Base-by-base conservation (phyloP, 2,888 invertebrate species). In the Andrena camellia region DNA sequence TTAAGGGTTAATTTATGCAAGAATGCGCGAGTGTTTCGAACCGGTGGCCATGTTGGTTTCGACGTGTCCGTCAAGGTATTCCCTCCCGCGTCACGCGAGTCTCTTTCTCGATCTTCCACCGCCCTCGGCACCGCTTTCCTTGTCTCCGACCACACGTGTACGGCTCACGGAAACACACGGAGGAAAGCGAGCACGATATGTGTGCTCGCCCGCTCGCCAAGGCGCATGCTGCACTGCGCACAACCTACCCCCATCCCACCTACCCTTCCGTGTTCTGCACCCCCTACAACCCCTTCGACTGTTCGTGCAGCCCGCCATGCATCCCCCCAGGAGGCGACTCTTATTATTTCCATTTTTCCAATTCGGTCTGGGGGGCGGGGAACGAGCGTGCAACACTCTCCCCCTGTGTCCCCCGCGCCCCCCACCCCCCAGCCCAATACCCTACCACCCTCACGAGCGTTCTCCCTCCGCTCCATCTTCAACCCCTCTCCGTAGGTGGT, bases 281-380 rank as follows among this genome's bases (percentile, higher is more conserved):
- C 82, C 87, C 77, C 85, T 57, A 75, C 83, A 71, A 84, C 84
- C 81, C 78, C 78, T 81, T 74, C 23, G 78, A 62, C 67, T 66
- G 82, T 68, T 83, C 83, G 83, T 82, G 82, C 73, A 82, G 60
- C 83, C 81, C 87, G 86, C 87, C 90, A 83, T 89, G 88, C 89
- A 88, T 87, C 89, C 86, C 88, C 89, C 81, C 52, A 86, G 83
- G 86, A 89, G 89, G 86, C 87, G 90, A 91, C 91, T 92, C 92
- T 93, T 93, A 93, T 93, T 93, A 93, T 93, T 93, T 93, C 91
- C 93, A 93, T 93, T 93, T 93, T 93, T 93, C 92, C 93, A 92
- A 93, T 93, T 93, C 93, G 88, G 90, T 93, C 91, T 63, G 89
- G 86, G 88, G 90, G 89, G 90, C 85, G 85, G 87, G 89, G 85